Percentiles rank a stretch among this genome's conserved stretches.
phyloP scores from a whole-genome alignment of 2,888 invertebrate species.

The Meta bourneti region DNA sequence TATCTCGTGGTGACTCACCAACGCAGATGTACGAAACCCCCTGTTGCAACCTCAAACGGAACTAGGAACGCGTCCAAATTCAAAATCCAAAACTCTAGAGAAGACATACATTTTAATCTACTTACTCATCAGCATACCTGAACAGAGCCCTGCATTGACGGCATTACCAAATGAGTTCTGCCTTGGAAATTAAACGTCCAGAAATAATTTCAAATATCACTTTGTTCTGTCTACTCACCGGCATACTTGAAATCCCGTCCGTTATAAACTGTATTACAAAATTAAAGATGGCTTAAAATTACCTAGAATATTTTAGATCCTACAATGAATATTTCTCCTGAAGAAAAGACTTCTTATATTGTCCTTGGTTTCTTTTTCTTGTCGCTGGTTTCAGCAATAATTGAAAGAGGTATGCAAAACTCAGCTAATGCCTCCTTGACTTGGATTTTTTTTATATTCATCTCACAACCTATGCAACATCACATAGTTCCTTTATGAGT shows the following conservation, averaged over 20 bases:
- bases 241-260: neutral
- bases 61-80: neutral
- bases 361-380: neutral
- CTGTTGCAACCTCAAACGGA: neutral
- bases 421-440: too few species aligned
- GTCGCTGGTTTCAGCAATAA: neutral
- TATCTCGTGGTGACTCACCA: neutral
- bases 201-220: neutral
- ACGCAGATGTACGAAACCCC: neutral
- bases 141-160: neutral
- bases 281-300: neutral
- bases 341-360: neutral
- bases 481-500: too few species aligned
- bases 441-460: too few species aligned
- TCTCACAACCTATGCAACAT: too few species aligned
- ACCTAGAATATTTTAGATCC: neutral
- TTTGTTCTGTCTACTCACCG: conserved; percentile 24
- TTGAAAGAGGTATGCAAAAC: too few species aligned
- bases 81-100: neutral
- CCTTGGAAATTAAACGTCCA: neutral
- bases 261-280: neutral
- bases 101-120: neutral
- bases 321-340: neutral
- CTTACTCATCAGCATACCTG: neutral
- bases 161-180: neutral